A percentile compares a stretch with the other conserved stretches of the same genome.
These are phyloP conservation scores for Gadus chalcogrammus DNA, from an alignment of 2,113 vertebrate species.

Conservation along the genomic window DNA sequence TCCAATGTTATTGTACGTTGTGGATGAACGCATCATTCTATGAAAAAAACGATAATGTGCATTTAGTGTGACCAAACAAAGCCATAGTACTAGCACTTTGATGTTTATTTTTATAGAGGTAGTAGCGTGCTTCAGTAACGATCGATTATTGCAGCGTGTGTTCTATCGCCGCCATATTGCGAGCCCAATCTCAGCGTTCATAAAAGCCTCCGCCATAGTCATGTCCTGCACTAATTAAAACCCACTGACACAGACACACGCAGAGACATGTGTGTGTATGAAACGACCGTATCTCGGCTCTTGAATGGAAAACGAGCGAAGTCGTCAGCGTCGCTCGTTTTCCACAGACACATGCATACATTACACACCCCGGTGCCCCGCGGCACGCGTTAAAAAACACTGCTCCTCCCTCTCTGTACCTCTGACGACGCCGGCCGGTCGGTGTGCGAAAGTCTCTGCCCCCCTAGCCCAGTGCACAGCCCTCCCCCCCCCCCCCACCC, in stretches of 20 bases:
- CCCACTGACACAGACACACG: constrained; percentile 17
- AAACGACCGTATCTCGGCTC: constrained; percentile 9
- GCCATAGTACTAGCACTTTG: constrained; percentile 45
- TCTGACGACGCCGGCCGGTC: constrained; percentile 44
- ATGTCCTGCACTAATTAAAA: constrained; percentile 19
- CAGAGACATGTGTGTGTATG: too few species aligned
- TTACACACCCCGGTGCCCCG: neutral
- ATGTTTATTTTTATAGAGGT: constrained; percentile 43
- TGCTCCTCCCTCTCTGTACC: constrained; percentile 45
- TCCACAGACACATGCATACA: constrained; percentile 12
- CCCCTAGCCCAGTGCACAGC: constrained; percentile 72
- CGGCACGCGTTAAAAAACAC: neutral
- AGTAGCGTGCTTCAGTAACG: constrained; percentile 41
- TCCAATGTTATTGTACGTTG: constrained; percentile 57
- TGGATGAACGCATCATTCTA: constrained; percentile 39
- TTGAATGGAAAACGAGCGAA: neutral
- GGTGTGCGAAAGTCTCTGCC: constrained; percentile 73
- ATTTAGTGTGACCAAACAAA: constrained; percentile 39
- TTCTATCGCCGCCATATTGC: constrained; percentile 38
- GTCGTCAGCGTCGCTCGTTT: too few species aligned
- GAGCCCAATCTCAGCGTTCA: constrained; percentile 39
- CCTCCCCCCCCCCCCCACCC: constrained; percentile 45
- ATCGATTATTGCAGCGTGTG: constrained; percentile 30
- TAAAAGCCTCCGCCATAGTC: constrained; percentile 48
- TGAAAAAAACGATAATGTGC: too few species aligned